Evolutionary conservation across 2,113 vertebrate genomes (phyloP).

Genomic region (Lophochroa leadbeateri): DNA sequence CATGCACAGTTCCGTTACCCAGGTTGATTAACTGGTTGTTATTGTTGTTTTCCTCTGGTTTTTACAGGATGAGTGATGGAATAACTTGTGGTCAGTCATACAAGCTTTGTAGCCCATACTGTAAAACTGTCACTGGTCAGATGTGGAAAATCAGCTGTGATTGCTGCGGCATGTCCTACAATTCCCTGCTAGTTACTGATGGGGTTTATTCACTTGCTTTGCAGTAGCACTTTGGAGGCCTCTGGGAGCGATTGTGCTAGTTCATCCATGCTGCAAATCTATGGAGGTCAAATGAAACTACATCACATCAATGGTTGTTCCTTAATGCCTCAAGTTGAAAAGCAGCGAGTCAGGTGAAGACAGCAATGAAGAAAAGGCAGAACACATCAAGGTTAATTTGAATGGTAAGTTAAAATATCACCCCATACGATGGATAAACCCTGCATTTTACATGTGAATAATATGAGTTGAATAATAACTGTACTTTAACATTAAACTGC

Average conservation of each 20-base stretch:
- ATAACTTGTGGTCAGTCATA: not conserved
- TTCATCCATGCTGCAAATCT: not conserved
- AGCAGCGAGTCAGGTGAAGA: not conserved
- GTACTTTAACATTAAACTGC: not conserved
- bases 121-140: not conserved
- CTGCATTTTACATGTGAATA: not conserved
- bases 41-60: not conserved
- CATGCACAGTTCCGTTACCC: not conserved
- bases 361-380: not conserved
- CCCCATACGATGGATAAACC: not conserved
- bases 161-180: not conserved
- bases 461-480: not conserved
- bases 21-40: not conserved
- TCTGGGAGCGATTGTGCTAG: not conserved
- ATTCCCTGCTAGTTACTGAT: not conserved
- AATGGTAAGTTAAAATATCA: not conserved
- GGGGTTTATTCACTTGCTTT: not conserved
- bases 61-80: not conserved
- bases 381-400: not conserved
- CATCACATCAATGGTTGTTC: not conserved
- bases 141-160: not conserved
- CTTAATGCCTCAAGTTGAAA: not conserved
- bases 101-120: not conserved
- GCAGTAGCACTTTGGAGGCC: not conserved
- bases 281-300: slow-evolving; percentile 6